Base-by-base conservation (phyloP, 2,113 vertebrate genomes). In the Labeo rohita region DNA sequence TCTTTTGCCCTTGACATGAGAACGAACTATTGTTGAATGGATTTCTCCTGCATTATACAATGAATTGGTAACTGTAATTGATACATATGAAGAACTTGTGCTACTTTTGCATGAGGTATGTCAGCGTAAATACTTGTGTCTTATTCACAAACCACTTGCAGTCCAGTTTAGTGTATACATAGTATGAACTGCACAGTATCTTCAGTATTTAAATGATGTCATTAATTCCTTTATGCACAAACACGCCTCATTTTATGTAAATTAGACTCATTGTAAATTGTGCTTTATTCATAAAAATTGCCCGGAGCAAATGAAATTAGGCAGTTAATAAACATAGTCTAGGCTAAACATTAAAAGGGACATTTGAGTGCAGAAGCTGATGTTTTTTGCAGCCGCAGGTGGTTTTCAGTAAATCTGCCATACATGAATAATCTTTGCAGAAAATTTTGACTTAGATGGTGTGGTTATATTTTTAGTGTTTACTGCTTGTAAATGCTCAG, bases 21-120 rank as follows among this genome's bases (percentile, higher is more conserved):
- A 65, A 65, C 16, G 8, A 49, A 66, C 78, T 52, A 63, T 78
- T 75, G 74, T 68, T 87, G 47, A 73, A 79, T 78, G 76, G 45
- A 18, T 76, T 61, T 76, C 45, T 54, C 72, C 93, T 87, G 89
- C 91, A 43, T 73, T 21, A 74, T 65, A 28, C 39, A 78, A 34
- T 72, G 8, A 8, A 13, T 45, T 4, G 16, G 16, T 21, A 50
- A 23, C 11, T 50, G 45, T 49, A 49, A 49, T 7, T 68, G 65
- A 70, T 16, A 3, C 13, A 0, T 1, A 36, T 36, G 65, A 12
- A 11, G 23, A 68, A 39, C 39, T 36, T 68, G 11, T 0, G 28
- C 34, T 36, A 16, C 13, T 68, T 16, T 34, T 68, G 65, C 28
- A 0, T 6, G 15, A 34, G 65, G 12, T 16, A 15, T 28, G 28